Evolutionary conservation across 92 coral and sea anemone species (phyloP).

Genomic region (Micromussa lordhowensis): DNA sequence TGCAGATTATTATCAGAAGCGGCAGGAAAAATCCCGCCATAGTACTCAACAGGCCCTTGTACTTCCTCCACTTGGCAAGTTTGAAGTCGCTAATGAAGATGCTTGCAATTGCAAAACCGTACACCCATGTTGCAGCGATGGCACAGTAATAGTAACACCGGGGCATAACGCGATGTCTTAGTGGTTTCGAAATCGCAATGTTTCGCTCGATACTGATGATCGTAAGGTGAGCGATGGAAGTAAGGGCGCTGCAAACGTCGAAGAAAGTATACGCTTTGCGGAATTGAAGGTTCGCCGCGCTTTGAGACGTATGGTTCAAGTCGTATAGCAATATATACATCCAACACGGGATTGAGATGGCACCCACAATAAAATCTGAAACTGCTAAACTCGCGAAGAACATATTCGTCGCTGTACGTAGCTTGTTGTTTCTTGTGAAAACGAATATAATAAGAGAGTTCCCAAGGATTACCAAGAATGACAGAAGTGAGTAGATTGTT

Average conservation of each 20-base stretch:
- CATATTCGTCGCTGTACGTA: slow-evolving; percentile 57
- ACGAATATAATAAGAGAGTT: slow-evolving; percentile 59
- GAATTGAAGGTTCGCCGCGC: slow-evolving; percentile 1
- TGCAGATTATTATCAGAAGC: slow-evolving; percentile 40
- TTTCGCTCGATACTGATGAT: slow-evolving; percentile 68
- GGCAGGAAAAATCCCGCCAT: slow-evolving; percentile 58
- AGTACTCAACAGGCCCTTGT: slow-evolving; percentile 49
- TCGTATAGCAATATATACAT: slow-evolving; percentile 45
- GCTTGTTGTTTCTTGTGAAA: slow-evolving; percentile 54
- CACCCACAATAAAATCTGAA: slow-evolving; percentile 65
- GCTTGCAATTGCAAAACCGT: slow-evolving; percentile 37
- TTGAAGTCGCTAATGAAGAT: slow-evolving; percentile 46
- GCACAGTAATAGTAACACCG: slow-evolving; percentile 33
- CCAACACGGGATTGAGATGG: slow-evolving; percentile 71
- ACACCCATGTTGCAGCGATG: slow-evolving; percentile 45
- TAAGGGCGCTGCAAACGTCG: slow-evolving; percentile 67
- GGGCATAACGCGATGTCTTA: slow-evolving; percentile 57
- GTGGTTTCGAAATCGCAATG: slow-evolving; percentile 64
- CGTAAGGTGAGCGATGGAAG: slow-evolving; percentile 63
- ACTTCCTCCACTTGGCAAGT: slow-evolving; percentile 25
- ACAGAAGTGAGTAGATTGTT: slow-evolving; percentile 27
- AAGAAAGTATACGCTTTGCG: slow-evolving; percentile 37
- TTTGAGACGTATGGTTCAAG: slow-evolving; percentile 20
- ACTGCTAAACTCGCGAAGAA: slow-evolving; percentile 68
- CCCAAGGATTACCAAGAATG: slow-evolving; percentile 31